Percentiles rank a stretch among this genome's conserved stretches.
These are phyloP conservation scores for Serranus cabrilla DNA, from an alignment of 2,797 vertebrate genomes.

Conservation along the genomic window DNA sequence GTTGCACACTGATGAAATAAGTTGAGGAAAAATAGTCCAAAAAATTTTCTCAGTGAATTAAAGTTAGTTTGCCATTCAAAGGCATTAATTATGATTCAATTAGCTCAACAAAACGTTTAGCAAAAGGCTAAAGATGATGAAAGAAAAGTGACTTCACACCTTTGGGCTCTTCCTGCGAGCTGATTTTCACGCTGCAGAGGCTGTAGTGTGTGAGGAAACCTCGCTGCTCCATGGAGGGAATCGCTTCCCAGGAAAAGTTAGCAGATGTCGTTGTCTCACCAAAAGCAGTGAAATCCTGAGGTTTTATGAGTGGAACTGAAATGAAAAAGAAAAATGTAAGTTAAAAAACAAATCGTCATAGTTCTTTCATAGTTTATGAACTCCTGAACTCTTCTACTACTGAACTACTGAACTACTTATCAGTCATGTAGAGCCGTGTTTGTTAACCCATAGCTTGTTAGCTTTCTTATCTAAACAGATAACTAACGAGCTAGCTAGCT, in stretches of 20 bases:
- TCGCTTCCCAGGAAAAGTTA: conserved; percentile 69
- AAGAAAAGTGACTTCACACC: conserved; percentile 35
- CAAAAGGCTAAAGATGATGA: not conserved
- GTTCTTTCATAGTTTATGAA: no score
- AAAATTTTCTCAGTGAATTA: not conserved
- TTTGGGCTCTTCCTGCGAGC: not conserved
- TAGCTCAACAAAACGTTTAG: not conserved
- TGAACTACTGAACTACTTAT: no score
- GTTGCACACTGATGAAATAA: conserved; percentile 58
- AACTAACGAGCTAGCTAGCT: no score
- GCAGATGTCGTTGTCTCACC: conserved; percentile 51
- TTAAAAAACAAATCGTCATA: not conserved
- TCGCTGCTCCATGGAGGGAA: conserved; percentile 54
- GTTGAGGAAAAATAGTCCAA: not conserved
- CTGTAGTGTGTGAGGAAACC: conserved; percentile 77
- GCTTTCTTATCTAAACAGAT: no score
- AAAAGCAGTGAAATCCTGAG: conserved; percentile 38
- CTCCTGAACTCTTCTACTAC: no score
- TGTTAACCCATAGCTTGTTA: no score
- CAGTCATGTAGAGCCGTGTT: no score
- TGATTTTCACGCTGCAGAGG: conserved; percentile 64
- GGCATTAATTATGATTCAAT: not conserved
- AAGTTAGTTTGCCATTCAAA: not conserved
- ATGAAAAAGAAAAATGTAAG: not conserved
- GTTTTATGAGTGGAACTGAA: conserved; percentile 66